phyloP scores from a whole-genome alignment of 2,113 vertebrate genomes.

The Entelurus aequoreus region DNA sequence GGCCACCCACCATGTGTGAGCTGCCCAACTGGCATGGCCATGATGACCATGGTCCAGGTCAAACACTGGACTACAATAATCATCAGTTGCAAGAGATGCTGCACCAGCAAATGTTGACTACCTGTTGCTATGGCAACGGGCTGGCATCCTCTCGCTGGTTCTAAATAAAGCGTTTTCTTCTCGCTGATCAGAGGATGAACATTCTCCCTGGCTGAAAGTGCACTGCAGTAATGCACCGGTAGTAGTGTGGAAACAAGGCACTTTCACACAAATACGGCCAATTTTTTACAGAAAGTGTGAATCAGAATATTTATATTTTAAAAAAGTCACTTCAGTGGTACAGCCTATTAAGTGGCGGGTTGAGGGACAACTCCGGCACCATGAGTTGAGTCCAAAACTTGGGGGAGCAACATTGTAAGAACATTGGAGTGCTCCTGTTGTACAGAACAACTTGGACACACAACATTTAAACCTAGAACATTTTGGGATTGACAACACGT shows the following conservation, averaged over 20 bases:
- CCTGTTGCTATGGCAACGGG: slow-evolving; percentile 74
- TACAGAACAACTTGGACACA: no score
- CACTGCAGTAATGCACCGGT: neutral
- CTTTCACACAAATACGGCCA: neutral
- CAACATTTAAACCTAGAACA: no score
- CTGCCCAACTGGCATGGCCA: slow-evolving; percentile 2
- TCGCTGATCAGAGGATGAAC: slow-evolving; percentile 63
- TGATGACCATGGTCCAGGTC: neutral
- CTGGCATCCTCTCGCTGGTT: slow-evolving; percentile 70
- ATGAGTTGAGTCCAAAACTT: no score
- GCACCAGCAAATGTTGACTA: slow-evolving; percentile 74
- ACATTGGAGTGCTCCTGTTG: no score
- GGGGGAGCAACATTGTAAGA: no score
- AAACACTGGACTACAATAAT: slow-evolving; percentile 16
- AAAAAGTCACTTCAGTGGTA: neutral
- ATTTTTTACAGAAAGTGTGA: no score
- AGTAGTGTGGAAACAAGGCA: slow-evolving; percentile 24
- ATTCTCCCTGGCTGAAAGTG: slow-evolving; percentile 29
- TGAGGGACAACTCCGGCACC: no score
- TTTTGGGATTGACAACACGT: no score
- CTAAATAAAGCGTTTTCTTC: slow-evolving; percentile 75
- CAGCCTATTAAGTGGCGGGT: no score
- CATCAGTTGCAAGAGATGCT: slow-evolving; percentile 61
- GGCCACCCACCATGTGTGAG: slow-evolving; percentile 54
- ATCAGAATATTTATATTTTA: neutral